Evolutionary conservation across 2,888 invertebrate species (phyloP).

Genomic region (Dromius quadrimaculatus): DNA sequence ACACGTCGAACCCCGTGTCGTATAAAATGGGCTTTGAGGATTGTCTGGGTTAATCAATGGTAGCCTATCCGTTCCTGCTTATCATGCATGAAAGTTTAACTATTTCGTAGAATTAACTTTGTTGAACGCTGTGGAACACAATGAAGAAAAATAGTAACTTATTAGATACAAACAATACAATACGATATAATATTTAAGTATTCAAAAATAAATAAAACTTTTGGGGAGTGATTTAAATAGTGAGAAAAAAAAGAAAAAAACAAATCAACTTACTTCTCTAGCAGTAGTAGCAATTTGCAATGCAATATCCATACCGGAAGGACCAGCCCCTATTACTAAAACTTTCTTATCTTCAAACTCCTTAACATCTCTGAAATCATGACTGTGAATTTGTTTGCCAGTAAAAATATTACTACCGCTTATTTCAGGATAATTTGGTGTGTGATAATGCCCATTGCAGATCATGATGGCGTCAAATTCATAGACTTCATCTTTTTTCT

Average conservation of each 20-base stretch:
- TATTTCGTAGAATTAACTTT: too few relatives aligned
- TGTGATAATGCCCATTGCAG: conserved; percentile 69
- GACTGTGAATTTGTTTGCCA: conserved; percentile 64
- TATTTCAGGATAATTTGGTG: conserved; percentile 67
- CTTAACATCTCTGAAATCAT: conserved; percentile 64
- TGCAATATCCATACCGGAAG: conserved; percentile 62
- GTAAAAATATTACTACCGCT: conserved; percentile 65
- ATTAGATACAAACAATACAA: too few relatives aligned
- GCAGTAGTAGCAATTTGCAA: conserved; percentile 53
- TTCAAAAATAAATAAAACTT: too few relatives aligned
- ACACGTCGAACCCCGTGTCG: too few relatives aligned
- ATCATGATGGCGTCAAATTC: conserved; percentile 65
- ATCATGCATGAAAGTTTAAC: too few relatives aligned
- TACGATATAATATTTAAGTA: too few relatives aligned
- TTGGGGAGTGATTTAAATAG: too few relatives aligned
- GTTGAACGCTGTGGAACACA: too few relatives aligned
- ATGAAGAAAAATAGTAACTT: too few relatives aligned
- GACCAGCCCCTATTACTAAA: conserved; percentile 64
- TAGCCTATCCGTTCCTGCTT: too few relatives aligned
- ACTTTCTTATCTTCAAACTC: conserved; percentile 61
- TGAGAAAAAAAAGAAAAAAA: background rate
- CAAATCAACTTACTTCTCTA: conserved; percentile 55
- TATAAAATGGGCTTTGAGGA: too few relatives aligned
- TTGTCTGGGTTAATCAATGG: too few relatives aligned
- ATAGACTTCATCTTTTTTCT: conserved; percentile 57